Evolutionary conservation across 2,888 invertebrate species (phyloP).

Genomic region (Andricus curvator): DNA sequence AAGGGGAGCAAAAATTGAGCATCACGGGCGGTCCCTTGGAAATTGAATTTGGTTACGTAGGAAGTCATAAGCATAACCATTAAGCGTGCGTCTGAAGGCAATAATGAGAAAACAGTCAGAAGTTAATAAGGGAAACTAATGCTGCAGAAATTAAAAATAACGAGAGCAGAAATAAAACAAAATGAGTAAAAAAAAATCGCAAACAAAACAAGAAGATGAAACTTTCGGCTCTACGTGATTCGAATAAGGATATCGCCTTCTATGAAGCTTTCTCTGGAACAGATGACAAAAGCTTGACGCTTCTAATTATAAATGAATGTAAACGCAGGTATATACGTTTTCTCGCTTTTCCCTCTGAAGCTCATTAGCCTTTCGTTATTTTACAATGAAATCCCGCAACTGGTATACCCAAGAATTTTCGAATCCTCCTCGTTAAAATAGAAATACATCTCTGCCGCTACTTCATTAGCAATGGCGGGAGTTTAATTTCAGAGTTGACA

Average conservation of each 20-base stretch:
- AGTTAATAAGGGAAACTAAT: background rate
- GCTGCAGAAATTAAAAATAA: background rate
- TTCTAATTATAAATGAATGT: conserved; percentile 36
- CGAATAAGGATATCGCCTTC: background rate
- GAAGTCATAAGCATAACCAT: conserved; percentile 50
- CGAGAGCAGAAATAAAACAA: background rate
- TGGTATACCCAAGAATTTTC: conserved; percentile 15
- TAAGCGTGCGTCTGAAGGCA: conserved; percentile 44
- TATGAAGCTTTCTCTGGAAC: background rate
- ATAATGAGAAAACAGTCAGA: background rate
- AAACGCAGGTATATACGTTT: conserved; percentile 13
- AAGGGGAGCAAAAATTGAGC: conserved; percentile 42
- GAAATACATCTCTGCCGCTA: conserved; percentile 4
- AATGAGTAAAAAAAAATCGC: background rate
- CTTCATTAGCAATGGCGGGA: conserved; percentile 9
- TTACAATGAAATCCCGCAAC: conserved; percentile 33
- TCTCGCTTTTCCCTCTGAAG: conserved; percentile 8
- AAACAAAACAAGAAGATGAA: background rate
- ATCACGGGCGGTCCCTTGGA: conserved; percentile 47
- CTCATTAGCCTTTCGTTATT: conserved; percentile 23
- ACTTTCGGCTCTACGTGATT: background rate
- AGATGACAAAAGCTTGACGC: conserved; percentile 28
- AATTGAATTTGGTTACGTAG: conserved; percentile 51
- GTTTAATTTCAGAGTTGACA: conserved; percentile 24
- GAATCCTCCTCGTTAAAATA: conserved; percentile 15